Evolutionary conservation across 1,140 invertebrate genomes (phyloP).

Genomic region (Pseudoatta argentina): DNA sequence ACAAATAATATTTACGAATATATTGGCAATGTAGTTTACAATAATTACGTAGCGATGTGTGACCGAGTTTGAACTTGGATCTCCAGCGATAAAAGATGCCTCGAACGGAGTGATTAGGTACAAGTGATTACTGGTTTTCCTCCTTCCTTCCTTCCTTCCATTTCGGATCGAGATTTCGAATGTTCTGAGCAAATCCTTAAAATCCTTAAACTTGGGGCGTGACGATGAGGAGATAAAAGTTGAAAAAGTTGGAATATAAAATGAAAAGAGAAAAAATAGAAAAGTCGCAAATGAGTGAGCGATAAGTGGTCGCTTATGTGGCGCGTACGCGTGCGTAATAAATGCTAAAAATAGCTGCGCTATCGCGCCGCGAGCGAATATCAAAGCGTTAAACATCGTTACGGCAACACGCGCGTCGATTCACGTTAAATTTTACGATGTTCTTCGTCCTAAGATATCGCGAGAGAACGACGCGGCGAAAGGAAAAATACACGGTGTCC

Average conservation of each 20-base stretch:
- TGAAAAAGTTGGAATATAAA: neutral
- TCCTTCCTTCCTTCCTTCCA: neutral
- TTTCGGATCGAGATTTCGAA: neutral
- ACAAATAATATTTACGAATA: neutral
- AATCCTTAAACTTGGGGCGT: neutral
- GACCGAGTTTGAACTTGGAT: neutral
- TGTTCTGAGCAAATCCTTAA: neutral
- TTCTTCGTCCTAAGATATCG: neutral
- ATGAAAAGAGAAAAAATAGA: neutral
- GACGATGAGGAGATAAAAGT: neutral
- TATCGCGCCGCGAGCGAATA: constrained; percentile 61
- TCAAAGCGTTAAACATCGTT: constrained; percentile 58
- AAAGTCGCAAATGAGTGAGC: constrained; percentile 3
- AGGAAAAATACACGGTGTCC: neutral
- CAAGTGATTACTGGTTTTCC: neutral
- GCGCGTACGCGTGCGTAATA: constrained; percentile 49
- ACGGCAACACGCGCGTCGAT: neutral
- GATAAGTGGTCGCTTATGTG: constrained; percentile 32
- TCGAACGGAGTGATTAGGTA: neutral
- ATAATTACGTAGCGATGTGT: neutral
- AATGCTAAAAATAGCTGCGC: constrained; percentile 66
- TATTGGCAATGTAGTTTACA: neutral
- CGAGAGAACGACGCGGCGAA: neutral
- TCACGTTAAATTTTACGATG: constrained; percentile 5
- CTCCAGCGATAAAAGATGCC: neutral